These are phyloP conservation scores for Megaceryle torquata DNA, from an alignment of 2,113 vertebrate species.

Conservation along the genomic window DNA sequence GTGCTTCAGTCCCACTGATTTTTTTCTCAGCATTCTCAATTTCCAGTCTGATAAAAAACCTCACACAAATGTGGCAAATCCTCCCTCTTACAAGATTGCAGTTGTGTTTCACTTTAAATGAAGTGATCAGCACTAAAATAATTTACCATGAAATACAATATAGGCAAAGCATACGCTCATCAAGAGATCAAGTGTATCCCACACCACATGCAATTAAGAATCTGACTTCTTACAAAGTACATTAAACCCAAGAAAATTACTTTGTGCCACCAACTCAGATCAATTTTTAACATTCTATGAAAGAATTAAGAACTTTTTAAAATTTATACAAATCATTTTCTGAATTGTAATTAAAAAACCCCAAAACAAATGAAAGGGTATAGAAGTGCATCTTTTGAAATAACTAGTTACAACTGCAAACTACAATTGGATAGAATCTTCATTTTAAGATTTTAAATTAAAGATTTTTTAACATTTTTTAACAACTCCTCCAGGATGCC, in stretches of 20 bases:
- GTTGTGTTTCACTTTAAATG: neutral
- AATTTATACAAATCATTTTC: neutral
- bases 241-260: neutral
- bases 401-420: neutral
- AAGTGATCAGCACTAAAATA: neutral
- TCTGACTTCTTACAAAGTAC: neutral
- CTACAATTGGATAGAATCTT: neutral
- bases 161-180: neutral
- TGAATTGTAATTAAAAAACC: neutral
- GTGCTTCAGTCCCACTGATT: neutral
- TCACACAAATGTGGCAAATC: neutral
- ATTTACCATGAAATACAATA: neutral
- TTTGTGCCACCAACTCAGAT: neutral
- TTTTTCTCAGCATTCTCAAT: neutral
- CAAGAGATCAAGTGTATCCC: neutral
- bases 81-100: neutral
- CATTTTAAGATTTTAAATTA: neutral
- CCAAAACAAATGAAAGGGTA: neutral
- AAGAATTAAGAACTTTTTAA: neutral
- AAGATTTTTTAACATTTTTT: neutral
- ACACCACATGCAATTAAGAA: neutral
- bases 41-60: neutral
- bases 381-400: neutral
- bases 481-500: slow-evolving; percentile 35
- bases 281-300: neutral